These are phyloP conservation scores for Ptychochromis oligacanthus DNA, from an alignment of 2,113 vertebrate genomes.

Conservation along the genomic window DNA sequence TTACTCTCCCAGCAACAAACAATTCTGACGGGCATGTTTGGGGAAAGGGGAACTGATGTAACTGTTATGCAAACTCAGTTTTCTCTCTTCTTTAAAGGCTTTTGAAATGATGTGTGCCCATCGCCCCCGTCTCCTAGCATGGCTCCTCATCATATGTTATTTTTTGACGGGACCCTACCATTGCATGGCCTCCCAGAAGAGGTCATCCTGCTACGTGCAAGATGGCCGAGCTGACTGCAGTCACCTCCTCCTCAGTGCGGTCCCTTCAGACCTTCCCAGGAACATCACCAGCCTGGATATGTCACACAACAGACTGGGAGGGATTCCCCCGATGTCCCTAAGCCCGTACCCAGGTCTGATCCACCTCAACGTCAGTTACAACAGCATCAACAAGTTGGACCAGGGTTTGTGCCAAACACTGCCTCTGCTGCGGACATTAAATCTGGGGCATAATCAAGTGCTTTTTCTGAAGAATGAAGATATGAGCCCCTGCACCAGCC, in stretches of 20 bases:
- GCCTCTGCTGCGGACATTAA: conserved; percentile 79
- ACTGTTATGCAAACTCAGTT: background rate
- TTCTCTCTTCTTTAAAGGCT: background rate
- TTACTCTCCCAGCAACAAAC: background rate
- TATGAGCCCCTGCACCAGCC: conserved; percentile 78
- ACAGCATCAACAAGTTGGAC: conserved; percentile 83
- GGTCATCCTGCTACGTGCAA: conserved; percentile 77
- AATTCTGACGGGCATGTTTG: no score
- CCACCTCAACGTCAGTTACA: conserved; percentile 84
- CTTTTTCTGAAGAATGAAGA: conserved; percentile 75
- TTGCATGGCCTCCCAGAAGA: conserved; percentile 25
- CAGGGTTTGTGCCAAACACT: conserved; percentile 80
- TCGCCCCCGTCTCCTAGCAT: background rate
- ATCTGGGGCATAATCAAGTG: conserved; percentile 86
- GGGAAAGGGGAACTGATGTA: no score
- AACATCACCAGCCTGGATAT: conserved; percentile 87
- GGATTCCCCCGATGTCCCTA: conserved; percentile 74
- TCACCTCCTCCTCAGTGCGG: conserved; percentile 82
- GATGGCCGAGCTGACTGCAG: conserved; percentile 87
- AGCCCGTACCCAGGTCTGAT: conserved; percentile 80
- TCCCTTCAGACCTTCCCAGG: conserved; percentile 86
- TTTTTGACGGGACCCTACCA: background rate
- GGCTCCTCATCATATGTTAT: conserved; percentile 20
- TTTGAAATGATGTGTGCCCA: conserved; percentile 8
- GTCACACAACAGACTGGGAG: conserved; percentile 87